These are phyloP conservation scores for Sebastes goodei DNA, from an alignment of 2,797 vertebrate genomes.

Conservation along the genomic window DNA sequence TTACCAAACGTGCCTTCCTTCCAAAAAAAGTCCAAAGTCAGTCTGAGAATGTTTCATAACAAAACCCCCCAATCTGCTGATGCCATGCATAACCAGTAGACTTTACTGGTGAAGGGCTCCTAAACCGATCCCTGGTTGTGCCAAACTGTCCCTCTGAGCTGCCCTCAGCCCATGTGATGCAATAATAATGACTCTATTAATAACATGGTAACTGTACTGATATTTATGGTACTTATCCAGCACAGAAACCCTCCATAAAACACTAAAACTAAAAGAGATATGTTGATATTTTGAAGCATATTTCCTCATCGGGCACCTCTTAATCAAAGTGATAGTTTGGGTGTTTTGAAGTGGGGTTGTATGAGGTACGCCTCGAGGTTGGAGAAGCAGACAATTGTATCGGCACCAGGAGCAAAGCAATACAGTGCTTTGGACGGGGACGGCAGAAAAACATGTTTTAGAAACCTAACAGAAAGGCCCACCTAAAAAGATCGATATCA, in stretches of 20 bases:
- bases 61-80: conserved; percentile 34
- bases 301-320: conserved; percentile 33
- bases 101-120: conserved; percentile 45
- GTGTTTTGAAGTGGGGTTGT: too few relatives aligned
- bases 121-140: conserved; percentile 73
- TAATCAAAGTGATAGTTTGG: neutral
- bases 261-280: conserved; percentile 47
- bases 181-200: conserved; percentile 68
- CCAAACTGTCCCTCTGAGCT: conserved; percentile 52
- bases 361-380: too few relatives aligned
- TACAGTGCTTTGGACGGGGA: too few relatives aligned
- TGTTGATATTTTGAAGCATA: conserved; percentile 29
- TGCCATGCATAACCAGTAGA: conserved; percentile 10
- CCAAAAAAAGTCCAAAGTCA: conserved; percentile 76
- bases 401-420: too few relatives aligned
- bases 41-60: conserved; percentile 54
- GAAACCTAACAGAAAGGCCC: too few relatives aligned
- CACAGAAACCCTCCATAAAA: conserved; percentile 40
- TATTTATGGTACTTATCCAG: conserved; percentile 53
- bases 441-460: too few relatives aligned
- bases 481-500: too few relatives aligned
- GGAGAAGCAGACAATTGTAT: too few relatives aligned
- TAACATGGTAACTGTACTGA: conserved; percentile 58
- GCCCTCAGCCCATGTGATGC: conserved; percentile 49
- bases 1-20: conserved; percentile 73